Evolutionary conservation across 2,113 vertebrate genomes (phyloP).

Genomic region (Myotis brandtii): DNA sequence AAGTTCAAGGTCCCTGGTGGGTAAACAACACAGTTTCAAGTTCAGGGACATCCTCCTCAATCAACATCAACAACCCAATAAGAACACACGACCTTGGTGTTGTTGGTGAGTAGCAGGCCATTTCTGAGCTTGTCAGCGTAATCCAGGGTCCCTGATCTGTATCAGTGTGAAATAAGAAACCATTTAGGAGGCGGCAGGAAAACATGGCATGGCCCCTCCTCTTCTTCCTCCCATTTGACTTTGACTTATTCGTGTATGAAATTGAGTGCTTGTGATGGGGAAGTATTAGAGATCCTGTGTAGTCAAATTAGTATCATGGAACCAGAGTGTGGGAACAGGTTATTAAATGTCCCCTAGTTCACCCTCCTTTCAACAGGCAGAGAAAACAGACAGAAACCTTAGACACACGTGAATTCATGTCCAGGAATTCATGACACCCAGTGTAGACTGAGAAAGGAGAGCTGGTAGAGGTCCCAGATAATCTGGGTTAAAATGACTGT

Average conservation of each 20-base stretch:
- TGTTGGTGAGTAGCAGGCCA: conserved; percentile 64
- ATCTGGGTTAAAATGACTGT: neutral
- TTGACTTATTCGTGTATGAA: neutral
- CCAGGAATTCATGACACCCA: neutral
- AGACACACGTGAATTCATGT: neutral
- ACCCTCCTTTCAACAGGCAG: neutral
- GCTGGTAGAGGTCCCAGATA: neutral
- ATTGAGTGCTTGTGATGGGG: neutral
- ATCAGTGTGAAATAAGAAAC: neutral
- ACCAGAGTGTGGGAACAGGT: neutral
- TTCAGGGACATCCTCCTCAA: conserved; percentile 66
- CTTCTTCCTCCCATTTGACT: neutral
- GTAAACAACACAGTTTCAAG: conserved; percentile 77
- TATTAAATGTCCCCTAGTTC: neutral
- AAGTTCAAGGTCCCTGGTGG: conserved; percentile 77
- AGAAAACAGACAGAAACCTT: neutral
- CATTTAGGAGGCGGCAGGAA: neutral
- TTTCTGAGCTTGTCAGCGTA: neutral
- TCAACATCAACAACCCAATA: conserved; percentile 61
- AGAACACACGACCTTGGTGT: conserved; percentile 61
- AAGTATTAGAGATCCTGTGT: neutral
- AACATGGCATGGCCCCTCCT: neutral
- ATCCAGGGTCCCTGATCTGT: neutral
- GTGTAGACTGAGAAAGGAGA: fast-evolving
- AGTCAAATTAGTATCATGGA: neutral